These are phyloP conservation scores for Peromyscus polionotus DNA, from an alignment of 2,113 vertebrate species.

Conservation along the genomic window DNA sequence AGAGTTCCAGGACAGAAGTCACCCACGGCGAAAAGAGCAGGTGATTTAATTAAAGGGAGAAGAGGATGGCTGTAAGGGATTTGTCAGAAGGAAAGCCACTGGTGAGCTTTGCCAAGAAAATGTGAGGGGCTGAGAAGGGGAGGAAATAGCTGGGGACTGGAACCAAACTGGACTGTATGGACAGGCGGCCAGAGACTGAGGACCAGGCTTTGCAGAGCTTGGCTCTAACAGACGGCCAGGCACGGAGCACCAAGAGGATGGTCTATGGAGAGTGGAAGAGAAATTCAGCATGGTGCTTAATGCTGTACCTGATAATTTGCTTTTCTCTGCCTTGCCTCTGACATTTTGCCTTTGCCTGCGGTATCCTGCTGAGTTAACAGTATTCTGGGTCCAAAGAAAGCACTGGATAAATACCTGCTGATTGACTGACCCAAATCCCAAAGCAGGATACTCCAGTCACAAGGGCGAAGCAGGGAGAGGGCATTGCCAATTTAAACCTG, in stretches of 20 bases:
- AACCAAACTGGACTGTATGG: neutral
- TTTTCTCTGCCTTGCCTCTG: neutral
- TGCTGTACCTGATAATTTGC: slow-evolving; percentile 14
- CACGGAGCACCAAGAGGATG: neutral
- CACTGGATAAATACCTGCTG: slow-evolving; percentile 53
- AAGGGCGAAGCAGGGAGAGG: slow-evolving; percentile 36
- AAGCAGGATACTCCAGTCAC: slow-evolving; percentile 50
- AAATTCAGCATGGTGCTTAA: neutral
- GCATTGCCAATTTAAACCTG: slow-evolving; percentile 11
- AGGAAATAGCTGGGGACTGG: neutral
- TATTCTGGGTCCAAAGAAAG: slow-evolving; percentile 38
- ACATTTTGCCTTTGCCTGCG: slow-evolving; percentile 12
- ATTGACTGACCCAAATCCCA: slow-evolving; percentile 63
- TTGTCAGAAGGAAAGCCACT: neutral
- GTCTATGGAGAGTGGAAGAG: neutral
- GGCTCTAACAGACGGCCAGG: neutral
- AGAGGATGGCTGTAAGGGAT: neutral
- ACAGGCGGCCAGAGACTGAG: neutral
- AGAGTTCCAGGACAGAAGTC: neutral
- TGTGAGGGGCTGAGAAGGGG: slow-evolving; percentile 10
- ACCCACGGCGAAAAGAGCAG: neutral
- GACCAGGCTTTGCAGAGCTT: neutral
- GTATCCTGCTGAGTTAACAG: slow-evolving; percentile 33
- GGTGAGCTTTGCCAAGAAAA: neutral
- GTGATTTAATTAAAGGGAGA: neutral